Base-by-base conservation (phyloP, 2,888 invertebrate species). In the Acrobasis repandana region DNA sequence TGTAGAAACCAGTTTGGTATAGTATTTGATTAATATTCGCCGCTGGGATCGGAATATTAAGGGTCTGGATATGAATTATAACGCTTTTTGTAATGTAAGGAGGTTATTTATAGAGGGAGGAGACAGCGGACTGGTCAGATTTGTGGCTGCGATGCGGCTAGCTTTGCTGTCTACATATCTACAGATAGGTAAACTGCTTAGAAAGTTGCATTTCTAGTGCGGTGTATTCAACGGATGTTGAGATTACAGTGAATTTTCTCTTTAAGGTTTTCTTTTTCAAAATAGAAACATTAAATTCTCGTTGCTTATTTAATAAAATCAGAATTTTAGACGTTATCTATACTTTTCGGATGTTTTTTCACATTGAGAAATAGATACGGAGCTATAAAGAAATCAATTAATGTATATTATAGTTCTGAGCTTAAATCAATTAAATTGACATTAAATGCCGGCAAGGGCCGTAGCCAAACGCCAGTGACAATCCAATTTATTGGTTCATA, bases 11-110 rank as follows among this genome's bases (percentile, higher is more conserved):
- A 75, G 90, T 91, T 91, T 77, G 74, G 79, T 78, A 80, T 78
- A 71, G 63, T 34, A 77, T 86, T 86, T 91, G 90, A 91, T 91
- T 90, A 90, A 91, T 90, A 83, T 79, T 64, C 70, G 76, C 75
- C 80, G 75, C 79, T 76, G 78, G 80, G 77, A 80, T 82, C 70
- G 82, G 82, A 72, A 80, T 83, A 86, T 83, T 82, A 87, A 86
- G 85, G 87, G 83, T 78, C 82, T 83, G 79, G 81, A 83, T 84
- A 82, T 90, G 86, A 88, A 88, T 88, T 89, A 88, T 83, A 85
- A 82, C 77, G 79, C 76, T 75, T 83, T 81, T 85, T 83, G 83
- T 84, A 81, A 82, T 77, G 83, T 89, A 88, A 88, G 90, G 81
- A 65, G 69, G 78, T 89, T 86, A 89, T 91, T 91, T 90, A 89